A percentile compares a stretch with the other conserved stretches of the same genome.
Conservation (phyloP, 2,113 vertebrate genomes). For the Barbus barbus region DNA sequence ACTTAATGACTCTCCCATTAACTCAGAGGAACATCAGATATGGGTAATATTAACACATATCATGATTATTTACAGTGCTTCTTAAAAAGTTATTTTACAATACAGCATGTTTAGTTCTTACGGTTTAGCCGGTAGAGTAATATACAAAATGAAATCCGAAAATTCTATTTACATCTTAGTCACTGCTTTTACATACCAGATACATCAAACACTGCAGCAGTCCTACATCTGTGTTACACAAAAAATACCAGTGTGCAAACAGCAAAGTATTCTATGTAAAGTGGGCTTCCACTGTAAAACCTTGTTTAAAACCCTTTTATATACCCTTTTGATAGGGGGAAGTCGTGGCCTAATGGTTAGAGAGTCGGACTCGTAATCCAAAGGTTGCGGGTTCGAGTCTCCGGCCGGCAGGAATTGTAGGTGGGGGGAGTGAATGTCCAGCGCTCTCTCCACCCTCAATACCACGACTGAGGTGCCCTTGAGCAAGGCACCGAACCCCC, state of each 20-base stretch:
- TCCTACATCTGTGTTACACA: background rate
- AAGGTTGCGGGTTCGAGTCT: too few relatives aligned
- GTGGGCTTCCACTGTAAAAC: background rate
- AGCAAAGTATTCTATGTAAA: conserved; percentile 39
- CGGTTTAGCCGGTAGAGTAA: conserved; percentile 29
- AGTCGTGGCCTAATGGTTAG: too few relatives aligned
- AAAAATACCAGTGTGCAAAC: conserved; percentile 53
- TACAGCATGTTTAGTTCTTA: background rate
- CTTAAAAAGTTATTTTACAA: conserved; percentile 13
- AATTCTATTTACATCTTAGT: conserved; percentile 40
- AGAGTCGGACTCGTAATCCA: too few relatives aligned
- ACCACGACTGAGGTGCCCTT: too few relatives aligned
- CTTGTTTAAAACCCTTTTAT: background rate
- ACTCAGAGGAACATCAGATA: background rate
- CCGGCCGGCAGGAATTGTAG: too few relatives aligned
- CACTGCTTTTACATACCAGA: background rate
- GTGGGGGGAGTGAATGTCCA: too few relatives aligned
- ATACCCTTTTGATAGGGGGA: too few relatives aligned
- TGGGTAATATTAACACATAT: background rate
- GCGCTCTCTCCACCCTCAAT: too few relatives aligned
- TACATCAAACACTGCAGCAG: background rate
- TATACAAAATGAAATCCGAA: conserved; percentile 29
- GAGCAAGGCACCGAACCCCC: too few relatives aligned
- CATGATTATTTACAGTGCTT: background rate
- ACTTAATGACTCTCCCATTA: background rate